Evolutionary conservation across 2,797 vertebrate genomes (phyloP).

Genomic region (Halcyon leucocephala): DNA sequence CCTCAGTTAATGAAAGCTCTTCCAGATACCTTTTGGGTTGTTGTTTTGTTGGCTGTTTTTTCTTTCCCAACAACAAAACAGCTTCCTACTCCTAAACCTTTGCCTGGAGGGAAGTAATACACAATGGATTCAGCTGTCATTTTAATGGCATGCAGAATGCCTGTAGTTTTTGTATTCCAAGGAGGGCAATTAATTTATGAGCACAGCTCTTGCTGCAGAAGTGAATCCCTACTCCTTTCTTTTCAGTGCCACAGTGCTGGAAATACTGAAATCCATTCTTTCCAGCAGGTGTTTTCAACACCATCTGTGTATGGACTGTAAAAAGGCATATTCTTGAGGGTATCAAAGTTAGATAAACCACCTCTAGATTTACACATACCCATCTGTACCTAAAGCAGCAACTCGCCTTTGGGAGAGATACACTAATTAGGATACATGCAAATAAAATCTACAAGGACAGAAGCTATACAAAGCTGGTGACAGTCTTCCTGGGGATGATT

Average conservation of each 20-base stretch:
- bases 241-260: not conserved
- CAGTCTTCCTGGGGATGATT: not conserved
- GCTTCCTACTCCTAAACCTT: not conserved
- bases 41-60: not conserved
- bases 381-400: not conserved
- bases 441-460: not conserved
- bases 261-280: not conserved
- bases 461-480: not conserved
- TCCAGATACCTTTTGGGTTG: not conserved
- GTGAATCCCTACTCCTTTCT: not conserved
- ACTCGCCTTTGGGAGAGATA: not conserved
- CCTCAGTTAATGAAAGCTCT: not conserved
- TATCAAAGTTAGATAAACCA: not conserved
- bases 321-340: not conserved
- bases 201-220: not conserved
- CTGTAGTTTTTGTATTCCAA: not conserved
- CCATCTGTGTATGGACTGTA: not conserved
- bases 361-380: not conserved
- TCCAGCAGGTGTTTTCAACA: conserved; percentile 6
- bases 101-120: not conserved
- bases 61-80: not conserved
- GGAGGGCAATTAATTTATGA: not conserved
- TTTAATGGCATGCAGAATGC: not conserved
- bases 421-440: not conserved
- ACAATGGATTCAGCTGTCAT: not conserved